Percentiles rank a stretch among this genome's conserved stretches.
These are phyloP conservation scores for Patella caerulea DNA, from an alignment of 2,888 invertebrate genomes.

Conservation along the genomic window DNA sequence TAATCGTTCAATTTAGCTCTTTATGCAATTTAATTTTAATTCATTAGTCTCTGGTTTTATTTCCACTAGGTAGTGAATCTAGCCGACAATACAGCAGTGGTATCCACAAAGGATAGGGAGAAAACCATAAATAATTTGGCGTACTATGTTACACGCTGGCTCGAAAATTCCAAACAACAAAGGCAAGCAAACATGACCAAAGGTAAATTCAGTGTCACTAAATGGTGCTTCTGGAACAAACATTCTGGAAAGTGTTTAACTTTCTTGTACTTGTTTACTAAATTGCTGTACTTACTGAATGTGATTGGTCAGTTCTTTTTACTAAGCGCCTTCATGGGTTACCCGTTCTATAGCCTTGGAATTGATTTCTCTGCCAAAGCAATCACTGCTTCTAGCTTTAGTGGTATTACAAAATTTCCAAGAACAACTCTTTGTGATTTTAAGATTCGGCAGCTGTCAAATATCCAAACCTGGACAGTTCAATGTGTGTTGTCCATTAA, in stretches of 20 bases:
- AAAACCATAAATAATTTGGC: slow-evolving; percentile 26
- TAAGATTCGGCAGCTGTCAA: slow-evolving; percentile 26
- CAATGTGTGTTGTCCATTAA: slow-evolving; percentile 31
- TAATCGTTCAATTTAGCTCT: too few species aligned
- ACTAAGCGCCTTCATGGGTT: slow-evolving; percentile 35
- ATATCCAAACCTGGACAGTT: slow-evolving; percentile 22
- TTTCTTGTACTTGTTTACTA: slow-evolving; percentile 29
- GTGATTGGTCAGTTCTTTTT: slow-evolving; percentile 28
- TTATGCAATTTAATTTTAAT: too few species aligned
- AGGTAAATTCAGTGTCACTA: too few species aligned
- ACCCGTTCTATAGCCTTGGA: slow-evolving; percentile 32
- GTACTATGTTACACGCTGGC: slow-evolving; percentile 26
- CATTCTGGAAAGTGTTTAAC: slow-evolving; percentile 33
- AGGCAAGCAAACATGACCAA: too few species aligned
- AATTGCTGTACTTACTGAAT: slow-evolving; percentile 30
- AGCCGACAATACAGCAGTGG: slow-evolving; percentile 33
- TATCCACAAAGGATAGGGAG: slow-evolving; percentile 17
- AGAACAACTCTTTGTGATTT: slow-evolving; percentile 36
- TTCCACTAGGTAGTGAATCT: too few species aligned
- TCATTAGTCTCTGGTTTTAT: too few species aligned
- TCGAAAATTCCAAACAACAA: slow-evolving; percentile 11
- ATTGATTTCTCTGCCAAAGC: slow-evolving; percentile 19
- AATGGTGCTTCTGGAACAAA: slow-evolving; percentile 9
- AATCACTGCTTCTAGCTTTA: background rate
- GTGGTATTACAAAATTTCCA: slow-evolving; percentile 25